Percentiles rank a stretch among this genome's conserved stretches.
phyloP scores from a whole-genome alignment of 37 sponge, comb jelly and placozoan species.

The Spongilla lacustris region DNA sequence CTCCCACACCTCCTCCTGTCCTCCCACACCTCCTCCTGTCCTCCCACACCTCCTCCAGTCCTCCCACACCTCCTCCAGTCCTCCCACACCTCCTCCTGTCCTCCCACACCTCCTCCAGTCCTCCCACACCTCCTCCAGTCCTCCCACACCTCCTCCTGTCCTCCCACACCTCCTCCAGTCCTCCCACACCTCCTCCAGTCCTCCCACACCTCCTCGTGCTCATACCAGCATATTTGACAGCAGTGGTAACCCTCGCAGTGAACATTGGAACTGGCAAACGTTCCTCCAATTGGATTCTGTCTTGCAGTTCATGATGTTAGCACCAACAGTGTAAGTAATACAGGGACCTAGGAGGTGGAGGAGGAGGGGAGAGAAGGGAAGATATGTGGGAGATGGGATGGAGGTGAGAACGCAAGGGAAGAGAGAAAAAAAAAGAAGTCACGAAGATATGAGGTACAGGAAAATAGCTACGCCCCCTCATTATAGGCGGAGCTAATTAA shows the following conservation, averaged over 20 bases:
- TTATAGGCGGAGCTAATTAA: slow-evolving; percentile 80
- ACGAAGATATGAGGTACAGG: not conserved
- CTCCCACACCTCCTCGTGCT: not conserved
- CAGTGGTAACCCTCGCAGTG: not conserved
- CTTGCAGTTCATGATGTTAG: slow-evolving; percentile 57
- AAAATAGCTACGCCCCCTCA: slow-evolving; percentile 9
- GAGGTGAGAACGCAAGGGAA: not conserved
- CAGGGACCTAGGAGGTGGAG: slow-evolving; percentile 10
- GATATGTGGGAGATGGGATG: not conserved
- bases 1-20: too few species aligned
- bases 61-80: too few species aligned
- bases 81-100: too few species aligned
- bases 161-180: not conserved
- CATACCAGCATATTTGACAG: not conserved
- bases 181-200: not conserved
- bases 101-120: slow-evolving; percentile 75
- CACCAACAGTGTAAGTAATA: not conserved
- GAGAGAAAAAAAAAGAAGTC: not conserved
- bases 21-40: too few species aligned
- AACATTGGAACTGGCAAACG: slow-evolving; percentile 34
- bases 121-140: slow-evolving; percentile 89
- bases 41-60: too few species aligned
- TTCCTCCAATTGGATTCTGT: slow-evolving; percentile 48
- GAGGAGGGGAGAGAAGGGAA: not conserved
- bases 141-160: not conserved